Conservation (phyloP, 2,113 vertebrate species). For the Paracanthobrama guichenoti region DNA sequence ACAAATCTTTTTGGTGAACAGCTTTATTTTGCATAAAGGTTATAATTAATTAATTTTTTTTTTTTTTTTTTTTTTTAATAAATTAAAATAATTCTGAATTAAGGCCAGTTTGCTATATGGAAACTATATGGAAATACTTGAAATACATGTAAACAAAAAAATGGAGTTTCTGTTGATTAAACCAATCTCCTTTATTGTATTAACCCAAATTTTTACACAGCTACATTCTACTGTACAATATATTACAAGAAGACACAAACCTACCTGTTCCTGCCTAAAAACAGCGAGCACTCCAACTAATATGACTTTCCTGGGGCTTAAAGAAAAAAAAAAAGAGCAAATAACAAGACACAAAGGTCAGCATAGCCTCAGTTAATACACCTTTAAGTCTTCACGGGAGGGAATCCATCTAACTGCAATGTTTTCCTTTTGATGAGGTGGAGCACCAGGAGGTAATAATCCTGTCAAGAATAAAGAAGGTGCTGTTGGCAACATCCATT, state of each 20-base stretch:
- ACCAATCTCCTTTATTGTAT: too few relatives aligned
- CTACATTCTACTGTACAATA: neutral
- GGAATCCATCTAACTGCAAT: constrained; percentile 8
- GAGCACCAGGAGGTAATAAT: constrained; percentile 28
- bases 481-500: constrained; percentile 36
- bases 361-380: constrained; percentile 14
- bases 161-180: too few relatives aligned
- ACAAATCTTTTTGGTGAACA: too few relatives aligned
- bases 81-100: too few relatives aligned
- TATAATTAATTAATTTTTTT: too few relatives aligned
- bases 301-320: neutral
- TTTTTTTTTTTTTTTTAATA: too few relatives aligned
- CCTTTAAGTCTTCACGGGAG: neutral
- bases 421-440: constrained; percentile 28
- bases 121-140: too few relatives aligned
- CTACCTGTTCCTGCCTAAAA: neutral
- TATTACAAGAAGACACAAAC: neutral
- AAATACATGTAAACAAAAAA: too few relatives aligned
- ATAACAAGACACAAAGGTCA: constrained; percentile 10
- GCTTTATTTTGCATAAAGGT: too few relatives aligned
- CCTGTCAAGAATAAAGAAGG: constrained; percentile 30
- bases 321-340: constrained; percentile 4
- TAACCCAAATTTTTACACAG: too few relatives aligned
- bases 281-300: constrained; percentile 20
- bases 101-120: too few relatives aligned